Evolutionary conservation across 2,113 vertebrate species (phyloP), one percentile per base, ranked within the genome.

Genomic region (Callionymus lyra): DNA sequence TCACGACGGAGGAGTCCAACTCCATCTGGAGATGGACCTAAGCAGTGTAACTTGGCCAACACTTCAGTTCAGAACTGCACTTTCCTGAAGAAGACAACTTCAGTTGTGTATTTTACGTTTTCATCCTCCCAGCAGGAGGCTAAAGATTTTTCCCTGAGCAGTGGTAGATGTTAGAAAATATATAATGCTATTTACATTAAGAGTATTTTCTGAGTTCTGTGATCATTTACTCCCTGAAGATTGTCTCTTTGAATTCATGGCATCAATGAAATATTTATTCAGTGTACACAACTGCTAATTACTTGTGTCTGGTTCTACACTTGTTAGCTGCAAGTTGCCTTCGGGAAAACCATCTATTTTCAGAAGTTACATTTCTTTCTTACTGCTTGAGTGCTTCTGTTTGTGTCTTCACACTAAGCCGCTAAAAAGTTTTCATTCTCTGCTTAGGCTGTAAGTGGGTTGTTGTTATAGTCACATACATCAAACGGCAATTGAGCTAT

Each of bases 181-280:
- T 27, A 27, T 27, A 4, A n/a, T 37, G 12, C 19, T 32, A 41
- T 64, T 72, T 51, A 40, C 38, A 53, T 47, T 27, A 37, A 50
- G 17, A 9, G 47, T 33, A 9, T 15, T 16, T 34, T 36, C 4
- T 33, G 10, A 37, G 38, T 52, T 38, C 38, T 32, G 16, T 3
- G n/a, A 36, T 16, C 8, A 17, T 44, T 32, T 9, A 32, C 21
- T 27, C 21, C 21, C 21, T 8, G 21, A 27, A 27, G 21, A 27
- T 27, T 8, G 8, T 27, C 21, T 8, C 21, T 51, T 6, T 37
- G 27, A 53, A 38, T 16, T 44, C 41, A 48, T 17, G 42, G 31
- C 14, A 63, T 14, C 13, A 12, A 45, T 48, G 19, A n/a, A 63
- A 41, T 49, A 51, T 54, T 49, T 39, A 65, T 50, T 31, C 17